These are phyloP conservation scores for Montipora capitata DNA, from an alignment of 92 coral and sea anemone genomes.

Conservation along the genomic window DNA sequence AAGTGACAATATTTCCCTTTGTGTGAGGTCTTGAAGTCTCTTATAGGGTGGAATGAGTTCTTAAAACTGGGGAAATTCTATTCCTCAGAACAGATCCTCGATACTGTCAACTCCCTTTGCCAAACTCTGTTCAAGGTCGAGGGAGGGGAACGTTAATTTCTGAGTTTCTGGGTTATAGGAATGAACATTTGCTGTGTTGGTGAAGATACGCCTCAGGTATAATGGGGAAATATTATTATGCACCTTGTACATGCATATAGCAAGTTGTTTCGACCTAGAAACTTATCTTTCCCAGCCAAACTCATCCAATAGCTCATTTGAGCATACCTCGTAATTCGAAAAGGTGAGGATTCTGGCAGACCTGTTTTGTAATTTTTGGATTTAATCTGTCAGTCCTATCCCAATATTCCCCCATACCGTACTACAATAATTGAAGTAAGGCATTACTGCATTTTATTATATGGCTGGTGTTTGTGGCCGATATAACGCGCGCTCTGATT, in stretches of 20 bases:
- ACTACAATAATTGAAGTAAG: slow-evolving; percentile 1
- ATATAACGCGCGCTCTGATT: no score
- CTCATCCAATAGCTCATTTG: neutral
- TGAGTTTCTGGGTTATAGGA: no score
- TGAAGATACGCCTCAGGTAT: no score
- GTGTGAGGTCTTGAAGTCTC: neutral
- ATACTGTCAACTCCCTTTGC: slow-evolving; percentile 3
- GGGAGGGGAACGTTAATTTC: no score
- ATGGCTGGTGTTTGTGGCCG: no score
- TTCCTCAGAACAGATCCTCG: slow-evolving; percentile 15
- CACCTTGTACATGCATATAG: no score
- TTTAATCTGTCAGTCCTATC: neutral
- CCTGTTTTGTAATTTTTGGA: neutral
- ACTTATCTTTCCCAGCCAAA: no score
- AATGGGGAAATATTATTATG: no score
- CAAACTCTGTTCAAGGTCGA: slow-evolving; percentile 5
- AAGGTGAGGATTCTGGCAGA: neutral
- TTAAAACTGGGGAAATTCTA: neutral
- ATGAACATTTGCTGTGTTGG: neutral
- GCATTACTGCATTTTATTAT: neutral
- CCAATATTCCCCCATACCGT: neutral
- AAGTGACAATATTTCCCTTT: neutral
- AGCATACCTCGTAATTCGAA: neutral
- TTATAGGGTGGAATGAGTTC: neutral
- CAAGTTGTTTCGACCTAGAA: no score